Percentiles rank a stretch among this genome's conserved stretches.
phyloP scores from a whole-genome alignment of 1,140 invertebrate genomes.

The Olivierus martensii region DNA sequence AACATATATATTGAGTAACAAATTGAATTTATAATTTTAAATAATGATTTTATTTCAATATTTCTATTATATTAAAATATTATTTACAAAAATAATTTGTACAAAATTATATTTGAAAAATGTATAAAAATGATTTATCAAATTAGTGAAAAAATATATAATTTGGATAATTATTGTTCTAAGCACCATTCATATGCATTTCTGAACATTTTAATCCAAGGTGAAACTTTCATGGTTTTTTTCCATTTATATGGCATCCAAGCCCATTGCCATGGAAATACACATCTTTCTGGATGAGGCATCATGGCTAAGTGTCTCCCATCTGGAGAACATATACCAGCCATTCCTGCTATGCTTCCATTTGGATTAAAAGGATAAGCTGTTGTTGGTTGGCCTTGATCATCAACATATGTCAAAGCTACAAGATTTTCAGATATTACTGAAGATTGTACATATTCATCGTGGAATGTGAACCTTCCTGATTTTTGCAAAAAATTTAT shows the following conservation, averaged over 20 bases:
- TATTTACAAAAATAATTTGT: too few species aligned
- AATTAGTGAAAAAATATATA: too few species aligned
- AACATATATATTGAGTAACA: too few species aligned
- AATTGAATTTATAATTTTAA: too few species aligned
- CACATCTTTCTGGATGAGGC: constrained; percentile 92
- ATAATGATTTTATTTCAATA: too few species aligned
- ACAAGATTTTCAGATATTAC: constrained; percentile 48
- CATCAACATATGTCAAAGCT: constrained; percentile 70
- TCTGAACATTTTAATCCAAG: constrained; percentile 82
- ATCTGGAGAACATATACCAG: constrained; percentile 72
- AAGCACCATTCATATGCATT: constrained; percentile 73
- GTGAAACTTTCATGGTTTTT: constrained; percentile 42
- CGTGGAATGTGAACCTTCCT: constrained; percentile 43
- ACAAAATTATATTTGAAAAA: too few species aligned
- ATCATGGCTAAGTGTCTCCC: constrained; percentile 93
- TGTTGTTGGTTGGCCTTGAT: constrained; percentile 55
- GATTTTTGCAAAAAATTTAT: not conserved
- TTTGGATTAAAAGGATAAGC: constrained; percentile 88
- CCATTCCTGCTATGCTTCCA: constrained; percentile 68
- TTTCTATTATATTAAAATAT: too few species aligned
- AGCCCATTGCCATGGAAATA: constrained; percentile 72
- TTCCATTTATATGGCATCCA: constrained; percentile 43
- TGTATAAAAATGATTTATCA: too few species aligned
- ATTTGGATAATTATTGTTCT: too few species aligned
- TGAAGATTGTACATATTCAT: constrained; percentile 35